A percentile compares a stretch with the other conserved stretches of the same genome.
Evolutionary conservation across 2,888 invertebrate genomes (phyloP).

Genomic region (Isoperla grammatica): DNA sequence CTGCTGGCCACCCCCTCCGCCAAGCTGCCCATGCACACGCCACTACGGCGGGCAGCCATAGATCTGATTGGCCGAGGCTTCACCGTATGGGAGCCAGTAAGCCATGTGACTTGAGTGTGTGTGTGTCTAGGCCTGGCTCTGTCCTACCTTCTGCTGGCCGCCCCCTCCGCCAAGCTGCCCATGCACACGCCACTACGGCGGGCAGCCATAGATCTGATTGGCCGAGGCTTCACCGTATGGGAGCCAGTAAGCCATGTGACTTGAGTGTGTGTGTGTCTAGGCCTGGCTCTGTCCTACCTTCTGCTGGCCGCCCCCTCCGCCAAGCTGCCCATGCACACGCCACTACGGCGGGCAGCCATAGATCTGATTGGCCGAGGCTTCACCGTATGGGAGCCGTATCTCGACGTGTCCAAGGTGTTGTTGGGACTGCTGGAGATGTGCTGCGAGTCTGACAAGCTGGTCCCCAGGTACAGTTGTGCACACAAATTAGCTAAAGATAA

Average conservation of each 20-base stretch:
- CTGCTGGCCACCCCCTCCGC: constrained; percentile 79
- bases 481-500: neutral
- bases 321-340: constrained; percentile 84
- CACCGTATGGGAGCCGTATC: constrained; percentile 97
- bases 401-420: constrained; percentile 85
- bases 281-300: constrained; percentile 87
- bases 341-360: constrained; percentile 91
- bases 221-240: constrained; percentile 98
- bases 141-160: constrained; percentile 84
- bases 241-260: too few species aligned
- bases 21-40: constrained; percentile 84
- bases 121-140: constrained; percentile 75
- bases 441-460: constrained; percentile 83
- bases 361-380: constrained; percentile 96
- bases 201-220: constrained; percentile 95
- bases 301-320: constrained; percentile 79
- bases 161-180: constrained; percentile 77
- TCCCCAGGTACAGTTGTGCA: constrained; percentile 66
- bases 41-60: constrained; percentile 91
- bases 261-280: constrained; percentile 37
- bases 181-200: constrained; percentile 88
- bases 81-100: too few species aligned
- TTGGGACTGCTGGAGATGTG: constrained; percentile 87
- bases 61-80: constrained; percentile 96
- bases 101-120: too few species aligned